Evolutionary conservation across 1,140 invertebrate genomes (phyloP).

Genomic region (Eulimnadia texana): DNA sequence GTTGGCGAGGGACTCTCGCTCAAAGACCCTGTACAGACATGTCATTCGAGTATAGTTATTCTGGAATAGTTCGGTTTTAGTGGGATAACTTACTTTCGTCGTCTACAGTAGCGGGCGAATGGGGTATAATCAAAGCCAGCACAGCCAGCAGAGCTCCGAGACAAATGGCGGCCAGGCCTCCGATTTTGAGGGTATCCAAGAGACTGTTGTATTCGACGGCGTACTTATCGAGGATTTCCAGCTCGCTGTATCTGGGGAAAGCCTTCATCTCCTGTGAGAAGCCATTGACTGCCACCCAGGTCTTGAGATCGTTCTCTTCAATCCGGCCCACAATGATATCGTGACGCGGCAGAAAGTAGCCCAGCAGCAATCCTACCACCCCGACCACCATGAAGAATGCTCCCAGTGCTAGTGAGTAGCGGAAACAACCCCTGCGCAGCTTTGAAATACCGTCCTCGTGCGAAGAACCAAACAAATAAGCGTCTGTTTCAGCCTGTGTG

Average conservation of each 20-base stretch:
- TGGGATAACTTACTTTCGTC: not conserved
- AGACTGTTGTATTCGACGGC: constrained; percentile 8
- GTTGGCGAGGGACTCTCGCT: not conserved
- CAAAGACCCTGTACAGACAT: no score
- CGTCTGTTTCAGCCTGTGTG: no score
- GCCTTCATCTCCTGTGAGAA: not conserved
- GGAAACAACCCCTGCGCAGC: not conserved
- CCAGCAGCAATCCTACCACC: not conserved
- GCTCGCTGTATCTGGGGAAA: not conserved
- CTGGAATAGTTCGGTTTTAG: no score
- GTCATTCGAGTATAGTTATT: no score
- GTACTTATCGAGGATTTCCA: not conserved
- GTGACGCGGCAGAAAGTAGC: not conserved
- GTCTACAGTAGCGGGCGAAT: not conserved
- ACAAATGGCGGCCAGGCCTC: not conserved
- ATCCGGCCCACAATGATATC: not conserved
- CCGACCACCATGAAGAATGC: not conserved
- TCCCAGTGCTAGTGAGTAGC: not conserved
- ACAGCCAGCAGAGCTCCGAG: not conserved
- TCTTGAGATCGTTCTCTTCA: not conserved
- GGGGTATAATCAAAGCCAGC: not conserved
- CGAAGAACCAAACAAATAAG: no score
- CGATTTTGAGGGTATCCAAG: constrained; percentile 1
- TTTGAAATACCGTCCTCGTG: not conserved
- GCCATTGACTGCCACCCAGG: not conserved